Evolutionary conservation across 1,140 invertebrate species (phyloP).

Genomic region (Acromyrmex charruanus): DNA sequence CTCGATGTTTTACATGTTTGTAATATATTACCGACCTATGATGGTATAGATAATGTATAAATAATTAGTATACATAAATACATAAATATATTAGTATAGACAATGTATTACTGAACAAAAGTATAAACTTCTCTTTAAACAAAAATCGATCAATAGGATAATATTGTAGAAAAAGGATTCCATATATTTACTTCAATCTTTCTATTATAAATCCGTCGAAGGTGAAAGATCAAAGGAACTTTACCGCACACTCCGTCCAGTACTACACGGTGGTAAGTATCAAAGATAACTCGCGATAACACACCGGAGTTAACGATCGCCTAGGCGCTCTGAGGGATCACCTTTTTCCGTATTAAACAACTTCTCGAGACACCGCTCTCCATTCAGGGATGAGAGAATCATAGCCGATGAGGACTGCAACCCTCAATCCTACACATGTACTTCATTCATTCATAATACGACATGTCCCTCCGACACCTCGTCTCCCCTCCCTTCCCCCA

Average conservation of each 20-base stretch:
- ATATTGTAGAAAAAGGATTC: no score
- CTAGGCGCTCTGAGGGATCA: background rate
- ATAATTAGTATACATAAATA: no score
- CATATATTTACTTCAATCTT: no score
- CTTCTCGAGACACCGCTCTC: background rate
- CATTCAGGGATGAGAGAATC: conserved; percentile 1
- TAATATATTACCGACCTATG: background rate
- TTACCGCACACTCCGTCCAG: no score
- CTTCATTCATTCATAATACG: conserved; percentile 42
- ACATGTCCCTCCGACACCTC: conserved; percentile 11
- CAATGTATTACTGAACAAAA: no score
- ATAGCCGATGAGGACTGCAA: background rate
- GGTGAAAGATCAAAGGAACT: no score
- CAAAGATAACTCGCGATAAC: background rate
- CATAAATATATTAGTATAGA: no score
- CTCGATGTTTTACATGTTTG: background rate
- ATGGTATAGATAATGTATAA: background rate
- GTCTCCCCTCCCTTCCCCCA: background rate
- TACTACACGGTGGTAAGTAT: no score
- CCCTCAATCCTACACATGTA: conserved; percentile 29
- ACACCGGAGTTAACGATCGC: background rate
- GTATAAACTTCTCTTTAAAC: no score
- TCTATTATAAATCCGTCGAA: no score
- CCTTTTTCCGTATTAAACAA: no score
- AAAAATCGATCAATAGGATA: no score